Base-by-base conservation (phyloP, 2,888 invertebrate genomes). In the Cacoxenus indagator region DNA sequence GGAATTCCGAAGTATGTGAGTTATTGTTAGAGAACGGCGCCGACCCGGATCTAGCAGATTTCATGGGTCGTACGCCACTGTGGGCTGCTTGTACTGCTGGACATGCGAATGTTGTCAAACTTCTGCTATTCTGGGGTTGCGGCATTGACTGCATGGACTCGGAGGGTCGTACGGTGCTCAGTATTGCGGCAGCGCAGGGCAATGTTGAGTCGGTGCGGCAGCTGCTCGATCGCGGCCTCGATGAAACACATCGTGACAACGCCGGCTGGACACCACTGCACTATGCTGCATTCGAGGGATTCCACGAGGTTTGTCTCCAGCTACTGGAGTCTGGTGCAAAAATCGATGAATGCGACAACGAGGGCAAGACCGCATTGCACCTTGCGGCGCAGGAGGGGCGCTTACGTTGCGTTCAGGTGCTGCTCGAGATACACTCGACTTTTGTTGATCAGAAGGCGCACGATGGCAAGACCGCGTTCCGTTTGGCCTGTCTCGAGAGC, bases 241-340 rank as follows among this genome's bases (percentile, higher is more conserved):
- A 95, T 81, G 95, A 95, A 79, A 95, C 95, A 71, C 95, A 95
- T 84, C 90, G 95, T 22, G 98, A 98, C 86, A 97, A 97, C 88
- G 95, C 96, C 0, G 98, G 98, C 0, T 98, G 98, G 98, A 98
- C 98, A 0, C 97, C 99, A 0, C 87, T 99, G 66, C 98, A 98
- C 86, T 98, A 98, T 86, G 94, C 98, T 0, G 96, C 98, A 14
- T 98, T 97, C 86, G 97, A 98, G 90, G 94, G 93, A 88, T 87
- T 86, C 75, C 85, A 86, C 57, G 88, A 88, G 70, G 87, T 88
- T 67, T 88, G 88, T 67, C 73, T 88, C 26, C 88, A 88, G 74
- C 73, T 89, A 31, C 88, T 97, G 0, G 96, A 96, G 83, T 95
- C 95, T 0, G 97, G 96, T 0, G 96, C 96, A 0, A 92, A 94